Percentiles rank a stretch among this genome's conserved stretches.
phyloP scores from a whole-genome alignment of 2,888 invertebrate species.

The Acanthopleura granulata region DNA sequence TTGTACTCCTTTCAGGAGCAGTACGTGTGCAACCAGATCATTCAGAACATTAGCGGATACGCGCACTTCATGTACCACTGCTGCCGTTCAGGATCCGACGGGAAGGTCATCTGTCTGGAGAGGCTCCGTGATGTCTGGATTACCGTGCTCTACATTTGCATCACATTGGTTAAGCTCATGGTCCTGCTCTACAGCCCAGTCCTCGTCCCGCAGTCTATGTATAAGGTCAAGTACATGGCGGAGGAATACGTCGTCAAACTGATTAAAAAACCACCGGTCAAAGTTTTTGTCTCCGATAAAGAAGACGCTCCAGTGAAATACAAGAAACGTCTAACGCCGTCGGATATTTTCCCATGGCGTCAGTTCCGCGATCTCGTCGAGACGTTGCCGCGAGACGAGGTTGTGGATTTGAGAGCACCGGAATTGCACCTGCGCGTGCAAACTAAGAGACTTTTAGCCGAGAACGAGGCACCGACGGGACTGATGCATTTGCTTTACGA shows the following conservation, averaged over 20 bases:
- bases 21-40: constrained; percentile 57
- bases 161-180: constrained; percentile 56
- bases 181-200: constrained; percentile 61
- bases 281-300: constrained; percentile 52
- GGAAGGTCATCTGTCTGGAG: constrained; percentile 45
- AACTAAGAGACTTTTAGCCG: constrained; percentile 58
- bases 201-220: constrained; percentile 57
- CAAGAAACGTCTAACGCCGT: constrained; percentile 47
- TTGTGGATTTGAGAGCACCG: constrained; percentile 48
- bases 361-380: constrained; percentile 45
- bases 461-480: constrained; percentile 60
- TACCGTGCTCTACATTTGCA: constrained; percentile 52
- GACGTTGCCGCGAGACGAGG: constrained; percentile 45
- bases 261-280: constrained; percentile 50
- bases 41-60: constrained; percentile 41
- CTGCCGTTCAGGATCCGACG: constrained; percentile 44
- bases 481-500: constrained; percentile 56
- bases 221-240: constrained; percentile 57
- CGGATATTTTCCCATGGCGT: constrained; percentile 51
- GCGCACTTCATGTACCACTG: constrained; percentile 59
- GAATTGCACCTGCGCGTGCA: constrained; percentile 57
- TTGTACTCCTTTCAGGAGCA: constrained; percentile 29
- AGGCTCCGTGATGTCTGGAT: constrained; percentile 56
- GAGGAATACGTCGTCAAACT: constrained; percentile 62
- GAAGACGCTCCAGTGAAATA: constrained; percentile 46